phyloP scores from a whole-genome alignment of 2,113 vertebrate genomes.

The Pantherophis guttatus region DNA sequence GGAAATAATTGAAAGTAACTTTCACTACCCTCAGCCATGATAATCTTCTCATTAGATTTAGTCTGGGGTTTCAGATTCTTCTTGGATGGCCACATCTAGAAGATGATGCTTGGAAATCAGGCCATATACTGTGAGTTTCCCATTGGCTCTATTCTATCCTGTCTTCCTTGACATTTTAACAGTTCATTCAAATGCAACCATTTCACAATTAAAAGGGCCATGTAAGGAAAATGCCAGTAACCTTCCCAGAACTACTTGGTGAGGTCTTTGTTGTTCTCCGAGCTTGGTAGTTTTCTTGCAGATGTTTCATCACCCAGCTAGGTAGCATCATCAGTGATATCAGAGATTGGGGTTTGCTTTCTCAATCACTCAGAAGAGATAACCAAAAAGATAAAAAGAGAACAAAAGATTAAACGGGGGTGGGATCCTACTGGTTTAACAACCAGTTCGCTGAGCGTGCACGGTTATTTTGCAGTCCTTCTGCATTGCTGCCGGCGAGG shows the following conservation, averaged over 20 bases:
- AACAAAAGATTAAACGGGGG: not conserved
- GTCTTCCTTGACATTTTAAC: not conserved
- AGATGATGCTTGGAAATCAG: not conserved
- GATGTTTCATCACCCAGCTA: not conserved
- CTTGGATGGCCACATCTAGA: not conserved
- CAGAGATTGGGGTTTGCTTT: not conserved
- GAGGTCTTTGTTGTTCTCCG: not conserved
- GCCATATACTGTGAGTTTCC: not conserved
- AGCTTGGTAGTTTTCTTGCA: not conserved
- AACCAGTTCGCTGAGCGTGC: no score
- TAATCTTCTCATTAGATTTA: not conserved
- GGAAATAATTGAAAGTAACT: not conserved
- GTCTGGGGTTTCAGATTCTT: not conserved
- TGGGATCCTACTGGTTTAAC: no score
- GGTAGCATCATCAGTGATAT: not conserved
- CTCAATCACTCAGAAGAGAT: not conserved
- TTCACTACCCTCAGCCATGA: not conserved
- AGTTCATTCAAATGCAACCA: not conserved
- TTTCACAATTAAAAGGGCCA: not conserved
- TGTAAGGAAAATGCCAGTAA: not conserved
- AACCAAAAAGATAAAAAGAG: not conserved
- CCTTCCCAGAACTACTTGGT: not conserved
- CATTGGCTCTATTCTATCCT: not conserved
- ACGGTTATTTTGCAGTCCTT: no score
- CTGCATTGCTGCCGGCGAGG: no score